A percentile compares a stretch with the other conserved stretches of the same genome.
phyloP scores from a whole-genome alignment of 2,113 vertebrate genomes.

The Nesogale talazaci region DNA sequence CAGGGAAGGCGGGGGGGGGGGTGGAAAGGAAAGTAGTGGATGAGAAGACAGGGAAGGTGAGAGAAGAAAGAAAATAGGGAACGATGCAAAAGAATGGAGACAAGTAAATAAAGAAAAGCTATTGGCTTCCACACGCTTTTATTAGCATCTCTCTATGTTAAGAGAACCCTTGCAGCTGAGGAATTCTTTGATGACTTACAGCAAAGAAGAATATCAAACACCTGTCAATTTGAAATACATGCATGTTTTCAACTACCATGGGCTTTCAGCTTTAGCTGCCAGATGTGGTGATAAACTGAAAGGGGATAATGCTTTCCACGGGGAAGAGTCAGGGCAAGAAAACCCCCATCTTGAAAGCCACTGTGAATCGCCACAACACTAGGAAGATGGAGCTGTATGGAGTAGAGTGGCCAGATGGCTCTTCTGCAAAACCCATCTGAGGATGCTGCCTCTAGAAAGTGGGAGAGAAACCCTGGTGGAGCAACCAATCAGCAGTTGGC shows the following conservation, averaged over 20 bases:
- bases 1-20: background rate
- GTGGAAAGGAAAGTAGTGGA: too few relatives aligned
- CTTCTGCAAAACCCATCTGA: background rate
- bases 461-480: background rate
- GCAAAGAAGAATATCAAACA: slow-evolving; percentile 44
- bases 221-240: slow-evolving; percentile 59
- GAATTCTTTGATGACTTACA: slow-evolving; percentile 63
- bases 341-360: background rate
- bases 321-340: slow-evolving; percentile 35
- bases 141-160: slow-evolving; percentile 49
- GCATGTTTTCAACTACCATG: slow-evolving; percentile 57
- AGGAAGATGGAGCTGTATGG: background rate
- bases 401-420: background rate
- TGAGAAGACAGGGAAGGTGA: rapidly evolving
- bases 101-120: slow-evolving; percentile 15
- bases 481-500: background rate
- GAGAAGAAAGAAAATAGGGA: background rate
- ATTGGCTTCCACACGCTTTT: slow-evolving; percentile 9
- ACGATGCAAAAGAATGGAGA: background rate
- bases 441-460: background rate
- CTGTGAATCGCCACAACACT: background rate
- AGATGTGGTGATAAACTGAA: slow-evolving; percentile 55
- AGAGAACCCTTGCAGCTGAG: slow-evolving; percentile 39
- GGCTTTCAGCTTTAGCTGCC: slow-evolving; percentile 54
- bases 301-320: slow-evolving; percentile 71